Evolutionary conservation across 2,113 vertebrate genomes (phyloP).

Genomic region (Pelecanus crispus): DNA sequence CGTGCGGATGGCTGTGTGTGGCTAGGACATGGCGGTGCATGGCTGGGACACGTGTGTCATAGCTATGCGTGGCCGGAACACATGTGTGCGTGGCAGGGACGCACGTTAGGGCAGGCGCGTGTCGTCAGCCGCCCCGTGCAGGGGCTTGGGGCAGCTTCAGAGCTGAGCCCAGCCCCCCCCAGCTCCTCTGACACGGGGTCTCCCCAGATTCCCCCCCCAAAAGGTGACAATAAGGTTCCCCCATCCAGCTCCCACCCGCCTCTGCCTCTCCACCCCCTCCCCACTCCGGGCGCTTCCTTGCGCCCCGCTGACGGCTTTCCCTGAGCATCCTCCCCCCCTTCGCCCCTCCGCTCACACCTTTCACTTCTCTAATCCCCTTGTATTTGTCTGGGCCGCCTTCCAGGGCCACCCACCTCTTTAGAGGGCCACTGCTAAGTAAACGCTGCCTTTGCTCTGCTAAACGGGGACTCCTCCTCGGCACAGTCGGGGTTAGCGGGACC

Average conservation of each 20-base stretch:
- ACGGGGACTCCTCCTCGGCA: not conserved
- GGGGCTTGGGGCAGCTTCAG: not conserved
- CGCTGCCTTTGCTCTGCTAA: not conserved
- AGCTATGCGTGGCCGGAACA: not conserved
- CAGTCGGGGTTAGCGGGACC: not conserved
- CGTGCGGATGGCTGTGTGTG: too few species aligned
- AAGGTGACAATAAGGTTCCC: rapidly evolving
- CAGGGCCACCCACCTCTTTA: not conserved
- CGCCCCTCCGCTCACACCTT: not conserved
- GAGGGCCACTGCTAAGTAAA: not conserved
- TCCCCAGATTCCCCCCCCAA: not conserved
- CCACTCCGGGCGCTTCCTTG: rapidly evolving
- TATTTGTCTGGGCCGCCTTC: not conserved
- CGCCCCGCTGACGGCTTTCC: not conserved
- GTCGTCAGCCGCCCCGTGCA: rapidly evolving
- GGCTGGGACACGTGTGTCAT: rapidly evolving
- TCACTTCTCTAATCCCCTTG: not conserved
- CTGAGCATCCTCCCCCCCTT: not conserved
- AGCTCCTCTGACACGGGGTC: not conserved
- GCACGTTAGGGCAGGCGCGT: rapidly evolving
- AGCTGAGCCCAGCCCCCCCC: not conserved
- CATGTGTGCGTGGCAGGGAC: not conserved
- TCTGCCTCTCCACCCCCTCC: not conserved
- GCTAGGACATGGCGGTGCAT: not conserved
- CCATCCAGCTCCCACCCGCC: not conserved